These are phyloP conservation scores for Euwallacea fornicatus DNA, from an alignment of 1,140 invertebrate species.

Conservation along the genomic window DNA sequence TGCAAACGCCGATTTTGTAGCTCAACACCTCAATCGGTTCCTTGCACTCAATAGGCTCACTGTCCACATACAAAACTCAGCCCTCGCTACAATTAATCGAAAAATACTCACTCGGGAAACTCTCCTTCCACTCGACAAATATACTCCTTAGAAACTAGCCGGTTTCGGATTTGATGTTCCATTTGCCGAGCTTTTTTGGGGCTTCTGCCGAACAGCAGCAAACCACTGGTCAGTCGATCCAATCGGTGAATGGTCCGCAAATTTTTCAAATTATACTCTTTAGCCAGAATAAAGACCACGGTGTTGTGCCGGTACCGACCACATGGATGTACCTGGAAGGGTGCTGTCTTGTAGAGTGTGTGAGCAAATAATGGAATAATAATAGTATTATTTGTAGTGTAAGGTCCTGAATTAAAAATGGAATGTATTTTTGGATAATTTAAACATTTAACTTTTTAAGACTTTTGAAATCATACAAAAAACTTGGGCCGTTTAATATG, in stretches of 20 bases:
- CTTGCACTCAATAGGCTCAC: conserved; percentile 78
- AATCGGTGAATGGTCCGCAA: conserved; percentile 88
- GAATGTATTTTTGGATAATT: no score
- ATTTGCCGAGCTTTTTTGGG: conserved; percentile 89
- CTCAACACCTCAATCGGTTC: conserved; percentile 93
- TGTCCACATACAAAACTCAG: conserved; percentile 51
- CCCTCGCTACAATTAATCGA: not conserved
- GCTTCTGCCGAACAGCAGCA: conserved; percentile 91
- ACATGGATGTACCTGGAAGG: conserved; percentile 88
- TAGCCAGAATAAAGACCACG: conserved; percentile 93
- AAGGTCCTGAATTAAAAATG: no score
- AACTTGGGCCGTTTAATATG: no score
- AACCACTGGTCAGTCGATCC: conserved; percentile 91
- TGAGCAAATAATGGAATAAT: no score
- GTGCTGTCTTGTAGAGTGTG: no score
- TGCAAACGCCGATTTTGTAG: conserved; percentile 94
- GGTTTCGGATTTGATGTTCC: conserved; percentile 90
- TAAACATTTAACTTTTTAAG: no score
- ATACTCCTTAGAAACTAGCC: conserved; percentile 94
- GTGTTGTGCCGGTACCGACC: conserved; percentile 96
- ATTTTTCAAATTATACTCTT: conserved; percentile 93
- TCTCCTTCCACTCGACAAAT: conserved; percentile 94
- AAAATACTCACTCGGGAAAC: conserved; percentile 86
- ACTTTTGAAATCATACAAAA: no score
- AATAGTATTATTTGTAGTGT: no score